A percentile compares a stretch with the other conserved stretches of the same genome.
Conservation (phyloP, 1,140 invertebrate genomes). For the Melanaphis sacchari region DNA sequence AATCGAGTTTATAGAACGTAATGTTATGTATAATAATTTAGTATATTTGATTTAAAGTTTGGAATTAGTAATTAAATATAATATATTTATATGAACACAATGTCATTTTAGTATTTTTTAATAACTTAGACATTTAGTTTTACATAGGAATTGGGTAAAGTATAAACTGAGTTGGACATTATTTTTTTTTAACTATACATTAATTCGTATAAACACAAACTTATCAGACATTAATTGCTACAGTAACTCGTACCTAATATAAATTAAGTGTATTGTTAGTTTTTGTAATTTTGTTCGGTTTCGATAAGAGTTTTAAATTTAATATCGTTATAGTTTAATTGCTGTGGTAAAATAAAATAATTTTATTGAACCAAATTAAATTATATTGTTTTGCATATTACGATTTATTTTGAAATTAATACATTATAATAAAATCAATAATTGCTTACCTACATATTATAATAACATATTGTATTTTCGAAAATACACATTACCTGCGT, state of each 20-base stretch:
- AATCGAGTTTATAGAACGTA: not conserved
- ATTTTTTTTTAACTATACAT: not conserved
- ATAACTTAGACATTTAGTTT: not conserved
- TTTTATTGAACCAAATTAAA: not conserved
- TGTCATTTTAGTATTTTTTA: not conserved
- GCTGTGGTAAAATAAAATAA: not conserved
- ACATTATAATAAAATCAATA: not conserved
- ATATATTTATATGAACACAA: not conserved
- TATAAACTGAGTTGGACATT: not conserved
- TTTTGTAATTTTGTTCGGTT: not conserved
- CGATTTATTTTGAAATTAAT: not conserved
- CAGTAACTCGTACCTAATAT: not conserved
- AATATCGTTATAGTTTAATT: not conserved
- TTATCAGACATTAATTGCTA: not conserved
- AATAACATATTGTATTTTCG: not conserved
- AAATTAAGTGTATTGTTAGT: not conserved
- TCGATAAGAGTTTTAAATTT: not conserved
- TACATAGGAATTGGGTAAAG: not conserved
- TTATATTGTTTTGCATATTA: not conserved
- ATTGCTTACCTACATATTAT: not conserved
- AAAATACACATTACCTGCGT: not conserved
- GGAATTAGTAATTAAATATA: not conserved
- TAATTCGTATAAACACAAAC: slow-evolving; percentile 15
- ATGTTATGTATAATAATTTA: not conserved
- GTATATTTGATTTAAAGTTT: not conserved